Percentiles rank a stretch among this genome's conserved stretches.
Conservation (phyloP, 2,797 vertebrate species). For the Chiroxiphia lanceolata region DNA sequence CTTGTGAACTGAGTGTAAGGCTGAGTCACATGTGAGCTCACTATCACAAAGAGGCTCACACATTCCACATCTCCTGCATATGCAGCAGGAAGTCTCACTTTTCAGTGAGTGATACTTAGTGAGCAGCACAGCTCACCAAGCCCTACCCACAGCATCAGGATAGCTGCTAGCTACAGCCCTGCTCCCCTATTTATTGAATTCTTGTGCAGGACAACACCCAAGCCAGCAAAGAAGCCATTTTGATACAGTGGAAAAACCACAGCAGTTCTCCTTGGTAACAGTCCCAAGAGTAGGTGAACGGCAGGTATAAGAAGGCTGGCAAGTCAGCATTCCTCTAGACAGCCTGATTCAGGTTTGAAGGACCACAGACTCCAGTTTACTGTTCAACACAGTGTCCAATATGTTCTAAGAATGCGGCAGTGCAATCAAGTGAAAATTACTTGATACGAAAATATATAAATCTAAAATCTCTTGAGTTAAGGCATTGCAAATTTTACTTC, state of each 20-base stretch:
- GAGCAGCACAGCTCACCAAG: background rate
- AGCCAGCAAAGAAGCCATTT: background rate
- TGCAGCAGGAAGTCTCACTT: background rate
- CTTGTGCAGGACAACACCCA: background rate
- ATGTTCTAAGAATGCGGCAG: background rate
- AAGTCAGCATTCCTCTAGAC: background rate
- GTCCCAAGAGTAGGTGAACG: background rate
- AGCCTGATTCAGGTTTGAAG: background rate
- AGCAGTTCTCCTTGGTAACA: background rate
- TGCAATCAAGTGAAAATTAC: background rate
- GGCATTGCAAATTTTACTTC: background rate
- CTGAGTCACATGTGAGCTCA: background rate
- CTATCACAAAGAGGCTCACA: background rate
- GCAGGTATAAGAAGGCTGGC: background rate
- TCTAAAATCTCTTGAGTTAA: background rate
- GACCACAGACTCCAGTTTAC: background rate
- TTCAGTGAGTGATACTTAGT: background rate
- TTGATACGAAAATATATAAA: background rate
- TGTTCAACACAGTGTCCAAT: background rate
- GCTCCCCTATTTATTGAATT: background rate
- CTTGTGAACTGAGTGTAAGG: background rate
- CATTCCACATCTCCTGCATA: background rate
- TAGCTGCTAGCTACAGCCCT: background rate
- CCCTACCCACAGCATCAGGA: background rate
- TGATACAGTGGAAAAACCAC: background rate